Percentiles rank a stretch among this genome's conserved stretches.
Evolutionary conservation across 2,797 vertebrate genomes (phyloP).

Genomic region (Astyanax mexicanus): DNA sequence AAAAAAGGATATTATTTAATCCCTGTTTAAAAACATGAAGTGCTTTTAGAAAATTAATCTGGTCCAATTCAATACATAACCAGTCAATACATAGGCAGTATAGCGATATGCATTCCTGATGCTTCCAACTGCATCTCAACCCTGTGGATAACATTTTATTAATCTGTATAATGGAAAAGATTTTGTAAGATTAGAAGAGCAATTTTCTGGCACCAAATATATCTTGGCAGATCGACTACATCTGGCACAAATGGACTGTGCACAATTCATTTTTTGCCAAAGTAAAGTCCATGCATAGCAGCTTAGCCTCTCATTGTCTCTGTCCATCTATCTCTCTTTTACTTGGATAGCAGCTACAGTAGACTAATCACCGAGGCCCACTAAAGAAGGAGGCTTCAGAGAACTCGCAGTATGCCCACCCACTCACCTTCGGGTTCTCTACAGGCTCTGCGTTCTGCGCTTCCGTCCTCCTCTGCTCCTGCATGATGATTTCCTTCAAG

Average conservation of each 20-base stretch:
- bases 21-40: no score
- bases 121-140: no score
- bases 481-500: constrained; percentile 90
- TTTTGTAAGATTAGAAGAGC: neutral
- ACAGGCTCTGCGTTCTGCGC: constrained; percentile 81
- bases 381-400: constrained; percentile 1
- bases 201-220: neutral
- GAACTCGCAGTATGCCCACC: neutral
- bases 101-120: no score
- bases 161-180: no score
- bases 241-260: neutral
- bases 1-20: no score
- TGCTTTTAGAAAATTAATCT: no score
- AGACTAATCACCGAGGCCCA: neutral
- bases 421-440: constrained; percentile 88
- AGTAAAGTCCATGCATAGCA: neutral
- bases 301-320: neutral
- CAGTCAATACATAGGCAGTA: no score
- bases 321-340: neutral
- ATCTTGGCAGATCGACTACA: neutral
- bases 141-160: no score
- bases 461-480: constrained; percentile 90
- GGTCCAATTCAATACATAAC: no score
- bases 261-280: neutral
- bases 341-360: neutral